Evolutionary conservation across 2,888 invertebrate genomes (phyloP), one percentile per base, ranked within the genome.

Genomic region (Synergus laeviventris): DNA sequence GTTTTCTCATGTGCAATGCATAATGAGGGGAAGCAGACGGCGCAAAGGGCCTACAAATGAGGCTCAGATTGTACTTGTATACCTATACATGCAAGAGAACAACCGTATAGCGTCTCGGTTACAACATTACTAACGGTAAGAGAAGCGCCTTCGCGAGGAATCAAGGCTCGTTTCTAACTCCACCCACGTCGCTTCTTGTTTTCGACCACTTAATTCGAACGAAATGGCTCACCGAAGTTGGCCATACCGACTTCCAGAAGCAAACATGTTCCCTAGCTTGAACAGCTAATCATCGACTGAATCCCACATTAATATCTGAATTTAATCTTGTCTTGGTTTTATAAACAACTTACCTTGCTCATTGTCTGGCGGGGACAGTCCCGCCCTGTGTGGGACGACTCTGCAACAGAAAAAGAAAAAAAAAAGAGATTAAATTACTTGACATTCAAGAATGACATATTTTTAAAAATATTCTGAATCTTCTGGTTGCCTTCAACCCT

Each of bases 1-100:
- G 90, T 91, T 91, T 90, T 91, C 89, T 90, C 91, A 90, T 90
- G 91, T 91, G 90, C 90, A 89, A 90, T 90, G 90, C 89, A 90
- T 91, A 91, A 91, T 89, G 89, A 90, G 90, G 86, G 84, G 83
- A 86, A 85, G 87, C 86, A 89, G 87, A 87, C 87, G 85, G 87
- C 87, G 86, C 87, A 88, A 89, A 89, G 86, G 87, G 86, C 90
- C 86, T 89, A 89, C 89, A 88, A 90, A 90, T 89, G 88, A 90
- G 89, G 81, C 83, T 74, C 76, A 66, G 73, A 60, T 79, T 77
- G 73, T 81, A 76, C 75, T 77, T 76, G 66, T 74, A 74, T 74
- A 64, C 74, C 56, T 76, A 60, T 76, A 79, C 74, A 60, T 74
- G 18, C 18, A 64, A 74, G 74, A 78, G 74, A 76, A 77, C 75